Conservation (phyloP, 2,113 vertebrate species). For the Anhinga rufa region DNA sequence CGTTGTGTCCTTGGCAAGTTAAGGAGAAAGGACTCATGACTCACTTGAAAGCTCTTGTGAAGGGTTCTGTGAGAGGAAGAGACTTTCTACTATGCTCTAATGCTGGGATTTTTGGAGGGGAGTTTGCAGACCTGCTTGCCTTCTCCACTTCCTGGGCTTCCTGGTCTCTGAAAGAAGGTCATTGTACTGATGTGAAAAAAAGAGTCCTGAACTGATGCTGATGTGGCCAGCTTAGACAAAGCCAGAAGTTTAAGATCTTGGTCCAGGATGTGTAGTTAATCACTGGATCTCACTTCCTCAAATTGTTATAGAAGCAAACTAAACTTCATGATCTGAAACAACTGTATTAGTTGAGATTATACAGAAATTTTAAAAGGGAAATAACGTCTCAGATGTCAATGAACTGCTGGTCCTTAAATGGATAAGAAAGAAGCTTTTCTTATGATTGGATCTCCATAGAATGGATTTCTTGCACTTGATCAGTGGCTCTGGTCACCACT, state of each 20-base stretch:
- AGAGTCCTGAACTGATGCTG: background rate
- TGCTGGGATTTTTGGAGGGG: background rate
- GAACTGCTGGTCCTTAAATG: background rate
- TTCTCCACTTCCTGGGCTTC: background rate
- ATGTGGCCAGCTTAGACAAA: background rate
- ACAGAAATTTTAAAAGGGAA: background rate
- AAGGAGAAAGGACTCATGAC: background rate
- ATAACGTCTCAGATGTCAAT: background rate
- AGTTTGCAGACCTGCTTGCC: background rate
- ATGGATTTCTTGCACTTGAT: background rate
- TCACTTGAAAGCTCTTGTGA: background rate
- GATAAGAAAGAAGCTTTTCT: background rate
- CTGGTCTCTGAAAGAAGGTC: background rate
- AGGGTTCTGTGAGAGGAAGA: background rate
- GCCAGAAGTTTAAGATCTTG: background rate
- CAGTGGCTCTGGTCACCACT: background rate
- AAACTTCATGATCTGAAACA: background rate
- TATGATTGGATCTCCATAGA: background rate
- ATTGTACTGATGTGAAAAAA: background rate
- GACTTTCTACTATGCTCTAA: background rate
- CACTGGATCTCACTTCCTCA: background rate
- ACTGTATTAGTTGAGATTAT: background rate
- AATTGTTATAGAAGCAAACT: background rate
- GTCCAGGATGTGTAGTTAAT: background rate
- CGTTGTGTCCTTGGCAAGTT: constrained; percentile 9